Percentiles rank a stretch among this genome's conserved stretches.
phyloP scores from a whole-genome alignment of 2,797 vertebrate species.

The Spatula versicolor region DNA sequence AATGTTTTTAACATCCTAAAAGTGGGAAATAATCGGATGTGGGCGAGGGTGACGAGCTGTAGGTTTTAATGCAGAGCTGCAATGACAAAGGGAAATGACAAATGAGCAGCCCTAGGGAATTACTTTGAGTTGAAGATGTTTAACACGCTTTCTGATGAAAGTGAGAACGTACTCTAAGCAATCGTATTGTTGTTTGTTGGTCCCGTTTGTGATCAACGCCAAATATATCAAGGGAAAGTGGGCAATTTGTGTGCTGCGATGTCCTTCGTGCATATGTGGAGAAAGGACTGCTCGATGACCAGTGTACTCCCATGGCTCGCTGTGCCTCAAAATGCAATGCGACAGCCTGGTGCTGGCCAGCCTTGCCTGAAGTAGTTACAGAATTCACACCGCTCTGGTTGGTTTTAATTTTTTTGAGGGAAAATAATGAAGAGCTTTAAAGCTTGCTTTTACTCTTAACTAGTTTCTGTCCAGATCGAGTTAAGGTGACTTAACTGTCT shows the following conservation, averaged over 20 bases:
- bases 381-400: neutral
- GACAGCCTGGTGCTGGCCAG: neutral
- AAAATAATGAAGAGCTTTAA: neutral
- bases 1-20: neutral
- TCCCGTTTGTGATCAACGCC: neutral
- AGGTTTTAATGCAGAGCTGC: neutral
- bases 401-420: neutral
- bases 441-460: neutral
- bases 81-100: neutral
- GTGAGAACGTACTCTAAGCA: neutral
- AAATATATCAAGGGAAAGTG: neutral
- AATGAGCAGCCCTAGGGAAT: neutral
- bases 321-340: neutral
- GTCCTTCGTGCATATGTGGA: neutral
- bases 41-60: neutral
- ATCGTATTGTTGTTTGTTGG: neutral
- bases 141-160: neutral
- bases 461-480: neutral
- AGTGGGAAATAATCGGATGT: neutral
- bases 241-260: neutral
- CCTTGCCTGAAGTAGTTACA: neutral
- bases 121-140: neutral
- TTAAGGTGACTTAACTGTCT: conserved; percentile 1
- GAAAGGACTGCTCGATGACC: neutral
- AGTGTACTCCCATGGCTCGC: neutral